phyloP scores from a whole-genome alignment of 2,797 vertebrate genomes.

The Lagorchestes hirsutus region DNA sequence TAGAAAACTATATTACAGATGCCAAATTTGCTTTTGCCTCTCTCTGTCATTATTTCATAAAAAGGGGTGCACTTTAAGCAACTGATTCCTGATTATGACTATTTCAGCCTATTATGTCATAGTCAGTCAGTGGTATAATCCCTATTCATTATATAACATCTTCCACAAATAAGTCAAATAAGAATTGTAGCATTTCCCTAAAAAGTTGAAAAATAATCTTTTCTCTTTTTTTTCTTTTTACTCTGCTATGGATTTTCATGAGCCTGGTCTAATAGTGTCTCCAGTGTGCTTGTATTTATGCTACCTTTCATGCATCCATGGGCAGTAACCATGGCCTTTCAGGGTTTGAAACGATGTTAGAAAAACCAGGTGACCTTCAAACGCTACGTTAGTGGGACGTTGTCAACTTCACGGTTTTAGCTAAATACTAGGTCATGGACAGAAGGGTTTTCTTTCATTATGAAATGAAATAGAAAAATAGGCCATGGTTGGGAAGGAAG shows the following conservation, averaged over 20 bases:
- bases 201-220: not conserved
- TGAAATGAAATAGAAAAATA: constrained; percentile 40
- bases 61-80: not conserved
- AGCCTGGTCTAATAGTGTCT: not conserved
- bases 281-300: not conserved
- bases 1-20: not conserved
- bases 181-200: not conserved
- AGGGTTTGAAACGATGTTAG: not conserved
- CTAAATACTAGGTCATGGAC: not conserved
- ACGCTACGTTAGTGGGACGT: not conserved
- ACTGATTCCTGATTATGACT: not conserved
- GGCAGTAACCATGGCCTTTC: not conserved
- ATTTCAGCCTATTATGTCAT: not conserved
- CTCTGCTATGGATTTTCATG: not conserved
- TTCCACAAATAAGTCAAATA: not conserved
- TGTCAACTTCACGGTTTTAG: constrained; percentile 14
- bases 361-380: constrained; percentile 18
- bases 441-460: constrained; percentile 41
- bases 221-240: not conserved
- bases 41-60: not conserved
- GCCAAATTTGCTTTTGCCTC: not conserved
- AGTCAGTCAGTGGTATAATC: not conserved
- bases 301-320: not conserved
- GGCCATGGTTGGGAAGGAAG: not conserved
- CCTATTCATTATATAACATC: not conserved